Conservation (phyloP, 1,140 invertebrate genomes). For the Antheraea pernyi region DNA sequence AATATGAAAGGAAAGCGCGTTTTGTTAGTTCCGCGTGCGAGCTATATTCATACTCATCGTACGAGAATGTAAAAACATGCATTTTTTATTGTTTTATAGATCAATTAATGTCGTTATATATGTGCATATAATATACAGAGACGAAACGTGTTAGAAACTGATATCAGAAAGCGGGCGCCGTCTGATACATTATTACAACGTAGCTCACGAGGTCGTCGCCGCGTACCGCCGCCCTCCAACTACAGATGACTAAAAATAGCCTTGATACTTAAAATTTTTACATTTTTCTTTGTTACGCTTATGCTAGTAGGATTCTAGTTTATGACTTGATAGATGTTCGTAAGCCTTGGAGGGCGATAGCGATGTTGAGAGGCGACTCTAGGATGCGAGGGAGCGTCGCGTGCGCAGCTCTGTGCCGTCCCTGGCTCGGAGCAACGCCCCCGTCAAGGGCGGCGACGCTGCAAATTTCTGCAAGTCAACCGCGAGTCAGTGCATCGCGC, state of each 20-base stretch:
- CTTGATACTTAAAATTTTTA: neutral
- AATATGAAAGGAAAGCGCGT: constrained; percentile 49
- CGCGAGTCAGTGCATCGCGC: constrained; percentile 74
- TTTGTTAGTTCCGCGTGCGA: constrained; percentile 10
- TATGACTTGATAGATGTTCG: neutral
- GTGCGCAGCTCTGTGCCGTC: constrained; percentile 69
- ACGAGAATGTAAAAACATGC: neutral
- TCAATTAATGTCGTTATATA: neutral
- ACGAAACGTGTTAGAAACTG: neutral
- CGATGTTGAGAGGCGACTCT: constrained; percentile 28
- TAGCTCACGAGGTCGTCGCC: too few species aligned
- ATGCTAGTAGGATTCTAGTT: neutral
- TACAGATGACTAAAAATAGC: constrained; percentile 59
- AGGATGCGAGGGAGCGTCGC: constrained; percentile 68
- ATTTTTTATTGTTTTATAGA: neutral
- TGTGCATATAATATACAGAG: neutral
- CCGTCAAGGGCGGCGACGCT: constrained; percentile 78
- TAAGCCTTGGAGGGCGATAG: constrained; percentile 29
- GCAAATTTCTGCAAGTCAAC: constrained; percentile 77
- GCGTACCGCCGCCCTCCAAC: constrained; percentile 50
- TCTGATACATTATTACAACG: constrained; percentile 27
- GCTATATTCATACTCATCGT: constrained; percentile 6
- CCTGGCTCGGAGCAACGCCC: constrained; percentile 75
- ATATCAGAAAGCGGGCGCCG: constrained; percentile 31
- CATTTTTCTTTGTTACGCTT: neutral